Evolutionary conservation across 2,888 invertebrate species (phyloP).

Genomic region (Cyclophora albipunctata): DNA sequence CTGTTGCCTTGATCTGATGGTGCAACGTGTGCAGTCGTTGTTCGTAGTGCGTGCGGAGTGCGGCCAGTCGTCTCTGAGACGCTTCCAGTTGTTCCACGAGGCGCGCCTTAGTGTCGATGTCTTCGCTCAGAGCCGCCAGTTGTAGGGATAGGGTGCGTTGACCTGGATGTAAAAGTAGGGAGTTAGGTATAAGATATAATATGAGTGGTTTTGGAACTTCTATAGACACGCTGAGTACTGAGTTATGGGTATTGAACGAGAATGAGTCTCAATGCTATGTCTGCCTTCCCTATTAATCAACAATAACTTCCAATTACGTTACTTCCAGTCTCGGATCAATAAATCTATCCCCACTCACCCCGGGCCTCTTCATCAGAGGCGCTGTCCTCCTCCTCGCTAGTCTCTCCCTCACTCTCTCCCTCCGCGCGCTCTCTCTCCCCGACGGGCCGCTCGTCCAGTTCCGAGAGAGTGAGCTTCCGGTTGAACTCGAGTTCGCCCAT

Average conservation of each 20-base stretch:
- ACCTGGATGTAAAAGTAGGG: slow-evolving; percentile 27
- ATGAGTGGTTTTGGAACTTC: no score
- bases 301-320: no score
- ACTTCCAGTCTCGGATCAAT: no score
- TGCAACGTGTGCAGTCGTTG: slow-evolving; percentile 90
- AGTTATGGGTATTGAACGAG: no score
- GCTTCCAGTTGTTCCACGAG: slow-evolving; percentile 95
- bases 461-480: slow-evolving; percentile 35
- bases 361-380: slow-evolving; percentile 72
- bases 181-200: no score
- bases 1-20: slow-evolving; percentile 89
- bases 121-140: slow-evolving; percentile 90
- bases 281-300: no score
- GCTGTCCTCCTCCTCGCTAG: slow-evolving; percentile 62
- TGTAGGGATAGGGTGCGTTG: slow-evolving; percentile 82
- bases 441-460: slow-evolving; percentile 40
- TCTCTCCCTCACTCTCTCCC: slow-evolving; percentile 55
- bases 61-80: slow-evolving; percentile 88
- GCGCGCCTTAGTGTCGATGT: slow-evolving; percentile 95
- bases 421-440: slow-evolving; percentile 73
- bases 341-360: no score
- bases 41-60: slow-evolving; percentile 93
- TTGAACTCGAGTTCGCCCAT: slow-evolving; percentile 69
- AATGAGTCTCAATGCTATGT: no score
- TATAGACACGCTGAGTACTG: no score